These are phyloP conservation scores for Taenaris catops DNA, from an alignment of 2,888 invertebrate genomes.

Conservation along the genomic window DNA sequence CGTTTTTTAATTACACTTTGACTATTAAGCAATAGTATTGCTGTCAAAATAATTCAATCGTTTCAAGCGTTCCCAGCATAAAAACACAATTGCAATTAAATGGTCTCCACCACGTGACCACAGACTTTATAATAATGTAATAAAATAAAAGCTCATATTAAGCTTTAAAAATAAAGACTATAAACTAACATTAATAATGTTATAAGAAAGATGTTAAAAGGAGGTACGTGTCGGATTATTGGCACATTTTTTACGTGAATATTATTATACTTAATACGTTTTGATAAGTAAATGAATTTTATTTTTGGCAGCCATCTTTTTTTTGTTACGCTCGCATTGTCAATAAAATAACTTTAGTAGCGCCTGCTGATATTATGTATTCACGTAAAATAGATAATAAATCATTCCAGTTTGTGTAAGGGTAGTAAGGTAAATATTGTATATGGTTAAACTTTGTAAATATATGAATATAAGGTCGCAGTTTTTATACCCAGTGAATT, in stretches of 20 bases:
- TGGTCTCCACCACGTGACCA: too few species aligned
- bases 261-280: too few species aligned
- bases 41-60: too few species aligned
- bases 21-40: too few species aligned
- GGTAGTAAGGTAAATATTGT: slow-evolving; percentile 32
- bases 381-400: slow-evolving; percentile 2
- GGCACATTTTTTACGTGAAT: slow-evolving; percentile 2
- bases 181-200: slow-evolving; percentile 9
- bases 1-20: too few species aligned
- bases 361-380: too few species aligned
- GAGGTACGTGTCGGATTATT: neutral
- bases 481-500: slow-evolving; percentile 57
- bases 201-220: neutral
- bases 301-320: too few species aligned
- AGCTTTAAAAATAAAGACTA: slow-evolving; percentile 30
- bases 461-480: slow-evolving; percentile 41
- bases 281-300: too few species aligned
- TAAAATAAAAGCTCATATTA: slow-evolving; percentile 25
- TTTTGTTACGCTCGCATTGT: too few species aligned
- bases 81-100: too few species aligned
- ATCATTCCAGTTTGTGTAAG: slow-evolving; percentile 36
- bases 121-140: slow-evolving; percentile 17
- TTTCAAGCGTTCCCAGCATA: too few species aligned
- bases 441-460: slow-evolving; percentile 50
- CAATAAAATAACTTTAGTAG: too few species aligned